These are phyloP conservation scores for Ambastaia sidthimunki DNA, from an alignment of 2,797 vertebrate genomes.

Conservation along the genomic window DNA sequence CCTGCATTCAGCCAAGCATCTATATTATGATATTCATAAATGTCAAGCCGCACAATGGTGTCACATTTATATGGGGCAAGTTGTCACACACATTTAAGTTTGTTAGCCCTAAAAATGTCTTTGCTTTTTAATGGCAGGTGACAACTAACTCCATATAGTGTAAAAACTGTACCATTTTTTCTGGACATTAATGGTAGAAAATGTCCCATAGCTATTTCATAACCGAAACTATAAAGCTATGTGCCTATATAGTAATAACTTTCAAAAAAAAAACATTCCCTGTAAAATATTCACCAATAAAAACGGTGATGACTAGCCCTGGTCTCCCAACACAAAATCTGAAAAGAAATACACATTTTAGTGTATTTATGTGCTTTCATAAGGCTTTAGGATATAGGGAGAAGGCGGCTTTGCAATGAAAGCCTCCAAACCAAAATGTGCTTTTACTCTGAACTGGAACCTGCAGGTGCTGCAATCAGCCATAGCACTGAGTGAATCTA, in stretches of 20 bases:
- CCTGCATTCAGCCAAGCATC: too few relatives aligned
- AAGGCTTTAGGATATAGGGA: conserved; percentile 19
- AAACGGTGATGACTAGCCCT: not conserved
- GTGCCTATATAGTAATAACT: not conserved
- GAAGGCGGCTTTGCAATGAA: conserved; percentile 40
- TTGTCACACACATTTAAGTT: not conserved
- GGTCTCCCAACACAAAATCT: not conserved
- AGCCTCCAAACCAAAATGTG: conserved; percentile 51
- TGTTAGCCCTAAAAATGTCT: not conserved
- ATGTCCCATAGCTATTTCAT: not conserved
- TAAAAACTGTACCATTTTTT: too few relatives aligned
- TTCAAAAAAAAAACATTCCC: not conserved
- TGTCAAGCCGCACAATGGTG: too few relatives aligned
- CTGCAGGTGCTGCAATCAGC: conserved; percentile 66
- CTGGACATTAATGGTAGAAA: not conserved
- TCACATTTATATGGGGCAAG: not conserved
- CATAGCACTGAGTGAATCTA: conserved; percentile 53
- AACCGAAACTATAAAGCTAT: not conserved
- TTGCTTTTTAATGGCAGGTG: too few relatives aligned
- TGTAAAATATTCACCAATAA: not conserved
- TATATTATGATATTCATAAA: not conserved
- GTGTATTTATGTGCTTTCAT: conserved; percentile 15
- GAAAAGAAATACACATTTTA: not conserved
- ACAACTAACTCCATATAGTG: too few relatives aligned
- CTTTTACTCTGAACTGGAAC: conserved; percentile 44